Evolutionary conservation across 2,113 vertebrate species (phyloP).

Genomic region (Channa argus): DNA sequence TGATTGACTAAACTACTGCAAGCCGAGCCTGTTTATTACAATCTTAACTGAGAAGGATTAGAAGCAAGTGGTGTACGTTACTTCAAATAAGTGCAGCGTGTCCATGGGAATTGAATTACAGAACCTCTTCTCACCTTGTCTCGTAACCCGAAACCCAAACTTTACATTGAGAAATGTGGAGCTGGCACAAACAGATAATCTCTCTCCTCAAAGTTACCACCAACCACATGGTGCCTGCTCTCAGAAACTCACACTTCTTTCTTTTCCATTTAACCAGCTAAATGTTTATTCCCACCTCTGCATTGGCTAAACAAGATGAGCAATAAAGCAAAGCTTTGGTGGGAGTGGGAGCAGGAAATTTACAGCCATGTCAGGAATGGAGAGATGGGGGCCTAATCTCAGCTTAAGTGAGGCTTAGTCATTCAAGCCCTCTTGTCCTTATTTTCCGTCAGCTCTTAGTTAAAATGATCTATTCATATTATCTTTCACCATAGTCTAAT

Average conservation of each 20-base stretch:
- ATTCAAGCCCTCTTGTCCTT: constrained; percentile 70
- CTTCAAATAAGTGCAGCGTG: constrained; percentile 50
- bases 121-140: constrained; percentile 73
- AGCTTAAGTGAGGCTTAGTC: constrained; percentile 61
- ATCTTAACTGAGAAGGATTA: constrained; percentile 59
- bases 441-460: constrained; percentile 73
- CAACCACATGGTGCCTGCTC: constrained; percentile 66
- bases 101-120: constrained; percentile 65
- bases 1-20: constrained; percentile 52
- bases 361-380: constrained; percentile 63
- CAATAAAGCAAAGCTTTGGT: constrained; percentile 65
- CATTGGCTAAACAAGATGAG: constrained; percentile 58
- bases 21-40: constrained; percentile 52
- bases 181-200: constrained; percentile 74
- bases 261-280: constrained; percentile 23
- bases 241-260: constrained; percentile 44
- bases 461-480: constrained; percentile 71
- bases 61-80: constrained; percentile 56
- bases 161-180: constrained; percentile 74
- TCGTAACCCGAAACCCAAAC: constrained; percentile 72
- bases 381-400: constrained; percentile 67
- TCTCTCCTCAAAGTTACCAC: constrained; percentile 54
- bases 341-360: constrained; percentile 69
- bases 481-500: constrained; percentile 69
- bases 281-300: constrained; percentile 37